Percentiles rank a stretch among this genome's conserved stretches.
These are phyloP conservation scores for Ecliptopera silaceata DNA, from an alignment of 2,888 invertebrate genomes.

Conservation along the genomic window DNA sequence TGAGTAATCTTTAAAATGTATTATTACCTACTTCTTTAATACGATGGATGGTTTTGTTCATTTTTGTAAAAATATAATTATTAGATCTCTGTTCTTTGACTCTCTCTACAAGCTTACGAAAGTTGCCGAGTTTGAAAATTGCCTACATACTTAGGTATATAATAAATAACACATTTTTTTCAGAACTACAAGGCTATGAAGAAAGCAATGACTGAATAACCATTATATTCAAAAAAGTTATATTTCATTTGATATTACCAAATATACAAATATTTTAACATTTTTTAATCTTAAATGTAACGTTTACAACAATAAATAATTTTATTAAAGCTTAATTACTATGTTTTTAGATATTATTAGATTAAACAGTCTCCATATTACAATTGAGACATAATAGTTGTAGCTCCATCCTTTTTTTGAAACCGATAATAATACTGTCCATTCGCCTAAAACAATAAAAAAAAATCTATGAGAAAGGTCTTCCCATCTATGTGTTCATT, in stretches of 20 bases:
- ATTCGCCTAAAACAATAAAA: conserved; percentile 79
- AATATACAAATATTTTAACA: conserved; percentile 24
- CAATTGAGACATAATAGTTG: conserved; percentile 86
- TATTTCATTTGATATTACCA: conserved; percentile 32
- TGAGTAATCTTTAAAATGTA: too few species aligned
- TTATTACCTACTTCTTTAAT: too few species aligned
- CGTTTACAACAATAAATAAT: conserved; percentile 36
- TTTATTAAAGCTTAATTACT: conserved; percentile 38
- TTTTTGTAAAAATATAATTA: too few species aligned
- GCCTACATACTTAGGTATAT: neutral
- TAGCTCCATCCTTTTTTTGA: conserved; percentile 86
- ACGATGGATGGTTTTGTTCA: too few species aligned
- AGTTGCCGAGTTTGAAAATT: neutral
- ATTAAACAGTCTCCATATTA: conserved; percentile 65
- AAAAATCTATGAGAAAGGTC: conserved; percentile 11
- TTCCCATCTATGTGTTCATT: neutral
- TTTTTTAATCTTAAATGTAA: conserved; percentile 27
- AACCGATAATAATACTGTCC: conserved; percentile 84
- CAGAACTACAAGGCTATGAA: conserved; percentile 43
- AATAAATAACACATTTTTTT: conserved; percentile 2
- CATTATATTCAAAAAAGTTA: conserved; percentile 23
- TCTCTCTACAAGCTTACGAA: too few species aligned
- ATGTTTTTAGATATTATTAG: conserved; percentile 17
- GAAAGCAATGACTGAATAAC: conserved; percentile 7
- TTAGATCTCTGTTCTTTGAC: too few species aligned